phyloP scores from a whole-genome alignment of 2,113 vertebrate species.

The Orthonyx spaldingii region DNA sequence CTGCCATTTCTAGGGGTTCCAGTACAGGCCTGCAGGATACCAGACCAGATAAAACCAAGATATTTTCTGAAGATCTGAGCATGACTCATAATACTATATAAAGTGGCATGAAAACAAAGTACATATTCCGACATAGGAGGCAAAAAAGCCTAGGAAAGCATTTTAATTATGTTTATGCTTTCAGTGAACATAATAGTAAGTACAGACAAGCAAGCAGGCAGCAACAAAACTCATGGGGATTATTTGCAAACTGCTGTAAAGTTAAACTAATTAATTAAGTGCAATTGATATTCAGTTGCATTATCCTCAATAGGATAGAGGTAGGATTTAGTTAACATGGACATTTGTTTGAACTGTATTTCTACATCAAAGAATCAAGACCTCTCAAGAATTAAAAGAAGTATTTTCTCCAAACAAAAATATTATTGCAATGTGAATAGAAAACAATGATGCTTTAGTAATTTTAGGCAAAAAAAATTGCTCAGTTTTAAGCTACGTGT shows the following conservation, averaged over 20 bases:
- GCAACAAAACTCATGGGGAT: slow-evolving; percentile 45
- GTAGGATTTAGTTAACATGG: neutral
- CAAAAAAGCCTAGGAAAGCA: slow-evolving; percentile 13
- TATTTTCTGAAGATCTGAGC: neutral
- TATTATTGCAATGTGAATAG: neutral
- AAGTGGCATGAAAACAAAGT: neutral
- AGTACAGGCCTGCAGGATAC: neutral
- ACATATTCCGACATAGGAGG: neutral
- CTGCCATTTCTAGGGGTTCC: neutral
- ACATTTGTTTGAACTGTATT: neutral
- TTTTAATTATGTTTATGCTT: slow-evolving; percentile 57
- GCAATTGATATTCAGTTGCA: slow-evolving; percentile 45
- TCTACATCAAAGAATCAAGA: neutral
- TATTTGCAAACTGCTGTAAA: slow-evolving; percentile 51
- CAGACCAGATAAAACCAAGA: neutral
- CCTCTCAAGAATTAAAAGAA: neutral
- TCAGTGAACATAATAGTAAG: slow-evolving; percentile 40
- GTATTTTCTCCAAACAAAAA: neutral
- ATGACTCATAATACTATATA: neutral
- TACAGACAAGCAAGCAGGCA: slow-evolving; percentile 46
- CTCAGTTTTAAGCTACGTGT: neutral
- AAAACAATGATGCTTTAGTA: neutral
- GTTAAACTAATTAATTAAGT: slow-evolving; percentile 60
- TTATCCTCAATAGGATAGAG: slow-evolving; percentile 11
- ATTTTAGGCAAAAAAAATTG: neutral